Percentiles rank a stretch among this genome's conserved stretches.
Evolutionary conservation across 2,797 vertebrate species (phyloP).

Genomic region (Sylvilagus floridanus): DNA sequence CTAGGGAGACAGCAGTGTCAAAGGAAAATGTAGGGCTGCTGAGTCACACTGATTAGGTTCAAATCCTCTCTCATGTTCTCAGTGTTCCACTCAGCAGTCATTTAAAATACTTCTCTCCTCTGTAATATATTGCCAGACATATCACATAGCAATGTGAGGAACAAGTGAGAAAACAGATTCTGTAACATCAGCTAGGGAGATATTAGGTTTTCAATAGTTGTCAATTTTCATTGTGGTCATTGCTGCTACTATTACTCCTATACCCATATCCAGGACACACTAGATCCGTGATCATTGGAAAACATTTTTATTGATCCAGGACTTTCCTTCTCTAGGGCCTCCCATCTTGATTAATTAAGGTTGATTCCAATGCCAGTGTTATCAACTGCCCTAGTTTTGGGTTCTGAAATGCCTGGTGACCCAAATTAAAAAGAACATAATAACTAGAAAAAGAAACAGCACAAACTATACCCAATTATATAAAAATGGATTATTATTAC

Average conservation of each 20-base stretch:
- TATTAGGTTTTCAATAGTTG: neutral
- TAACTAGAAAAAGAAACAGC: neutral
- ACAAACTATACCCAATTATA: neutral
- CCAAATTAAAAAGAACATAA: constrained; percentile 37
- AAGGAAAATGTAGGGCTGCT: neutral
- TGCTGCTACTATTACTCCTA: neutral
- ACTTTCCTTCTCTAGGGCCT: neutral
- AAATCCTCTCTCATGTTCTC: neutral
- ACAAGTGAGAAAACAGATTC: neutral
- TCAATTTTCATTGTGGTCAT: neutral
- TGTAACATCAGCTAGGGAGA: neutral
- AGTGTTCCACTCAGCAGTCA: neutral
- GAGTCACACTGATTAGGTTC: neutral
- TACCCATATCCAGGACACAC: neutral
- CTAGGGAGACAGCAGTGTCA: neutral
- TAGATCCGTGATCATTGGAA: neutral
- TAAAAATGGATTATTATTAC: constrained; percentile 16
- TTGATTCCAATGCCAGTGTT: neutral
- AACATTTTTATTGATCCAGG: neutral
- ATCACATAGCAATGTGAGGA: neutral
- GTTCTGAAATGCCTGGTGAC: neutral
- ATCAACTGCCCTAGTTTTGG: neutral
- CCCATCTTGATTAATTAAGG: neutral
- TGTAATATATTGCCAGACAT: neutral
- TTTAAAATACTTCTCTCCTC: neutral